phyloP scores from a whole-genome alignment of 2,888 invertebrate genomes.

The Nymphalis c-album region DNA sequence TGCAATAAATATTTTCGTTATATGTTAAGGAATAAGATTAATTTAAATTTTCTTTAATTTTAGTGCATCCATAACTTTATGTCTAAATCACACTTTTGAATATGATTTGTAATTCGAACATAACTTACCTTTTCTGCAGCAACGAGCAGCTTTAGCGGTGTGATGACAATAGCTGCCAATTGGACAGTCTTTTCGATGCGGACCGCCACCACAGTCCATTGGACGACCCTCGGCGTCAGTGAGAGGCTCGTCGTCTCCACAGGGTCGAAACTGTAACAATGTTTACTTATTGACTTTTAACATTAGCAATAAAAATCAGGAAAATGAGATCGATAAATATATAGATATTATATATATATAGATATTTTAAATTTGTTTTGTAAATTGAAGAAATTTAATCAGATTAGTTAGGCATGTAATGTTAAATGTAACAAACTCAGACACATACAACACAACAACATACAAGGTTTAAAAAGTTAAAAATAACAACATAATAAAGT shows the following conservation, averaged over 20 bases:
- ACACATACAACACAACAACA: too few species aligned
- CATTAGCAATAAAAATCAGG: too few species aligned
- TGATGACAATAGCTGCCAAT: slow-evolving; percentile 93
- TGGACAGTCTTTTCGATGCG: slow-evolving; percentile 89
- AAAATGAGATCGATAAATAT: too few species aligned
- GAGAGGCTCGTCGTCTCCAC: slow-evolving; percentile 90
- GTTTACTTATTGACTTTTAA: too few species aligned
- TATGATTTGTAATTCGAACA: neutral
- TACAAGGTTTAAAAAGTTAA: too few species aligned
- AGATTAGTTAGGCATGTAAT: too few species aligned
- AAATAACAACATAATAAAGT: neutral
- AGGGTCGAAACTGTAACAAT: slow-evolving; percentile 81
- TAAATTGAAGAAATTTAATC: too few species aligned
- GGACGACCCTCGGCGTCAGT: slow-evolving; percentile 85
- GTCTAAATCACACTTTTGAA: neutral
- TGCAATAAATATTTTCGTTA: slow-evolving; percentile 16
- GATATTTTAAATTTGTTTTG: too few species aligned
- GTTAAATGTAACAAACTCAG: too few species aligned
- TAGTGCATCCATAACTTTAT: neutral
- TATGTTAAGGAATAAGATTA: too few species aligned
- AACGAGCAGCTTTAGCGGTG: slow-evolving; percentile 89
- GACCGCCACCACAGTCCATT: slow-evolving; percentile 90
- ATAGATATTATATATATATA: too few species aligned
- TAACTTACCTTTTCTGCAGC: slow-evolving; percentile 88
- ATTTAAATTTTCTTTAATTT: too few species aligned